A percentile compares a stretch with the other conserved stretches of the same genome.
Conservation (phyloP, 2,888 invertebrate species). For the Erebia ligea region DNA sequence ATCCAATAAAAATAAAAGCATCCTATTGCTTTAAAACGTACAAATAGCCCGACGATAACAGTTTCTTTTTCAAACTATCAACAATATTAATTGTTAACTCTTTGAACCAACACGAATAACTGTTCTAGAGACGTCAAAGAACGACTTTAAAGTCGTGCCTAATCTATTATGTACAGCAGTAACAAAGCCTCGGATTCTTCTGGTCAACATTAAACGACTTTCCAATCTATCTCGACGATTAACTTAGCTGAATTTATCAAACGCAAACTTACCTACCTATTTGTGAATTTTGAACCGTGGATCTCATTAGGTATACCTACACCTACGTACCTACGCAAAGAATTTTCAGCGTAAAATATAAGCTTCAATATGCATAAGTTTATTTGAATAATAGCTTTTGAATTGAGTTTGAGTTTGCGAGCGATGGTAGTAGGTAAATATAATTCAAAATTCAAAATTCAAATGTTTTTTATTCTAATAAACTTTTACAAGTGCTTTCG, state of each 20-base stretch:
- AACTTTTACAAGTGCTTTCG: too few species aligned
- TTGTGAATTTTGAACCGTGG: slow-evolving; percentile 26
- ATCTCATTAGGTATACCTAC: too few species aligned
- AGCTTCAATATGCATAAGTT: too few species aligned
- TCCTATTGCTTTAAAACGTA: not conserved
- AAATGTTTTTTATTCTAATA: too few species aligned
- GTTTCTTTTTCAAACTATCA: slow-evolving; percentile 31
- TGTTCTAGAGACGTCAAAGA: slow-evolving; percentile 48
- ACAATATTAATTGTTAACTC: slow-evolving; percentile 41
- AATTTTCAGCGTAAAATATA: not conserved
- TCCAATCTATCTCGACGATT: slow-evolving; percentile 44
- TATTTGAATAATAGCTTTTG: too few species aligned
- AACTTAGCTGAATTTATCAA: slow-evolving; percentile 30
- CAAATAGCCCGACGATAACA: slow-evolving; percentile 21
- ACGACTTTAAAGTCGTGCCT: slow-evolving; percentile 52
- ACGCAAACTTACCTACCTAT: slow-evolving; percentile 2
- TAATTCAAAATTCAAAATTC: too few species aligned
- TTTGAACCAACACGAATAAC: slow-evolving; percentile 43
- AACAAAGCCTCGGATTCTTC: slow-evolving; percentile 46
- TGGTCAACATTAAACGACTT: slow-evolving; percentile 44
- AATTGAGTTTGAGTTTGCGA: too few species aligned
- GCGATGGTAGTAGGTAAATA: too few species aligned
- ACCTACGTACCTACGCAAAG: too few species aligned
- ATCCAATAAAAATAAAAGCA: slow-evolving; percentile 14
- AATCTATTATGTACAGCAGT: slow-evolving; percentile 47